phyloP scores from a whole-genome alignment of 2,797 vertebrate species.

The Enteromius anoplus region DNA sequence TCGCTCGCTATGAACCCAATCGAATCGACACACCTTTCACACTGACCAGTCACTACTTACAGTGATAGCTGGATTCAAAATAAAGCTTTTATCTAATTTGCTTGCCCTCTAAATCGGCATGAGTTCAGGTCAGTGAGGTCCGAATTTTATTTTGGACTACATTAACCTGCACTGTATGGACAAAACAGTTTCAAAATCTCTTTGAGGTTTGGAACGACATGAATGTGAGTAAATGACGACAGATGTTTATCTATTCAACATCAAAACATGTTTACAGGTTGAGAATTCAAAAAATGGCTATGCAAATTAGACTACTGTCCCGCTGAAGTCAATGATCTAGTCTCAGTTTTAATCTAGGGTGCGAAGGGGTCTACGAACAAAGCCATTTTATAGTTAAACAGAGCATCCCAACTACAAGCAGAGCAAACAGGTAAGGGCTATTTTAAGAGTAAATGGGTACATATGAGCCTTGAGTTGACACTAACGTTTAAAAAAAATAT shows the following conservation, averaged over 20 bases:
- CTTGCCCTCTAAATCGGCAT: too few relatives aligned
- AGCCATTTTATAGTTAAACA: background rate
- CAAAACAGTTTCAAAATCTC: background rate
- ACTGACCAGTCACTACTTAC: background rate
- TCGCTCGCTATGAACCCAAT: background rate
- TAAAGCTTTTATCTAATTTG: background rate
- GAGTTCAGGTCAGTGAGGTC: background rate
- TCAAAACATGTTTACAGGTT: background rate
- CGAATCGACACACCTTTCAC: background rate
- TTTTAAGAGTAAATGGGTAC: constrained; percentile 3
- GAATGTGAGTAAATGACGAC: background rate
- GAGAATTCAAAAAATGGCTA: background rate
- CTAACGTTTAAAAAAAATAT: background rate
- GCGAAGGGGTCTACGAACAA: background rate
- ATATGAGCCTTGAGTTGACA: background rate
- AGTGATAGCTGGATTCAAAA: background rate
- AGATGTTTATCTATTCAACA: background rate
- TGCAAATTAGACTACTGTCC: background rate
- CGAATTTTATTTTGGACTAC: background rate
- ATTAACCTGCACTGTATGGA: background rate
- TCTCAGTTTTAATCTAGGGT: background rate
- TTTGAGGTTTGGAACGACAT: background rate
- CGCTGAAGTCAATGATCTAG: background rate
- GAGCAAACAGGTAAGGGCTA: constrained; percentile 33
- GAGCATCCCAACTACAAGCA: background rate